phyloP scores from a whole-genome alignment of 1,140 invertebrate genomes.

The Tigriopus japonicus region DNA sequence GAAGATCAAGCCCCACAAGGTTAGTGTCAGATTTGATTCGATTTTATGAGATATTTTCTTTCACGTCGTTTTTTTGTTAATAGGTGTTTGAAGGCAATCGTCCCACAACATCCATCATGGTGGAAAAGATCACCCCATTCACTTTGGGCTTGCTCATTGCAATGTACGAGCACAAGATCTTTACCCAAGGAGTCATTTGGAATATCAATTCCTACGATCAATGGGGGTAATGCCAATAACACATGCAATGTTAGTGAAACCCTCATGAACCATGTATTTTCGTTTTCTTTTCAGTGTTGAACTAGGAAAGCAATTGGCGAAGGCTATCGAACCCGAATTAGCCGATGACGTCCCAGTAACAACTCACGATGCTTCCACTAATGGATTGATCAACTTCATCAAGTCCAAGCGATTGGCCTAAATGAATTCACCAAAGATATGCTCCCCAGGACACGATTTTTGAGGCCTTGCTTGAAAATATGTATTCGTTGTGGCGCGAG shows the following conservation, averaged over 20 bases:
- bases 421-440: too few relatives aligned
- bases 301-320: constrained; percentile 92
- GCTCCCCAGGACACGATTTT: too few relatives aligned
- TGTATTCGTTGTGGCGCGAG: too few relatives aligned
- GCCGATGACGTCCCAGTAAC: constrained; percentile 31
- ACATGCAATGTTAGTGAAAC: too few relatives aligned
- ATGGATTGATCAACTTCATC: constrained; percentile 85
- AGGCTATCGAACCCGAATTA: constrained; percentile 87
- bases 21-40: too few relatives aligned
- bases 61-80: constrained; percentile 14
- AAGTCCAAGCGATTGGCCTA: constrained; percentile 29
- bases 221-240: constrained; percentile 60
- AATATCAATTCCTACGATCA: constrained; percentile 99
- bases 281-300: constrained; percentile 52
- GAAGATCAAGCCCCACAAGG: constrained; percentile 60
- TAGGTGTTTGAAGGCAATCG: constrained; percentile 83
- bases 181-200: constrained; percentile 95
- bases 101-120: constrained; percentile 93
- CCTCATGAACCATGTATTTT: constrained; percentile 1
- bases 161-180: constrained; percentile 97
- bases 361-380: constrained; percentile 77
- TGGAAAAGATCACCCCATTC: constrained; percentile 81
- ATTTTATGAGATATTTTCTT: constrained; percentile 16
- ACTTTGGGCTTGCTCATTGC: constrained; percentile 86
- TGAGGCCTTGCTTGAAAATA: too few relatives aligned